Conservation (phyloP, 2,888 invertebrate genomes). For the Chirona hameri region DNA sequence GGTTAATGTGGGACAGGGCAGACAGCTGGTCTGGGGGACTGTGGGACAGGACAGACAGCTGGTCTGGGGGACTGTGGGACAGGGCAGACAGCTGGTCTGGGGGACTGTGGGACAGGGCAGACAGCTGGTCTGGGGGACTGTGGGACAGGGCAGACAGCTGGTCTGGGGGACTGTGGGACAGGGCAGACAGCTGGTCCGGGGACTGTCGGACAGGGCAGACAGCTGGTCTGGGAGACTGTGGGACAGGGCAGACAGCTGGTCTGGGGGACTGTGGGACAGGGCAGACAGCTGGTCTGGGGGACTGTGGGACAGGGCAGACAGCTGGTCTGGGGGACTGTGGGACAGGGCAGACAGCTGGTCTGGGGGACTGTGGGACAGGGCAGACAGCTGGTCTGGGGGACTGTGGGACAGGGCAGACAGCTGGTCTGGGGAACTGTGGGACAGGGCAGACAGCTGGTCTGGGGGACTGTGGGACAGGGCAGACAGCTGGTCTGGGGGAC, state of each 20-base stretch:
- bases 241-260: too few relatives aligned
- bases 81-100: conserved; percentile 33
- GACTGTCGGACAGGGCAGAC: too few relatives aligned
- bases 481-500: conserved; percentile 35
- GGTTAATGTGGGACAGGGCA: too few relatives aligned
- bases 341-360: conserved; percentile 32
- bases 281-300: conserved; percentile 34
- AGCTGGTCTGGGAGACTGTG: conserved; percentile 37
- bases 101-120: conserved; percentile 38
- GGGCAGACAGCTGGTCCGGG: conserved; percentile 38
- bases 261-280: too few relatives aligned
- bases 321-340: too few relatives aligned
- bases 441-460: conserved; percentile 38
- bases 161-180: conserved; percentile 29
- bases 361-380: conserved; percentile 38
- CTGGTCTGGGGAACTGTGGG: conserved; percentile 35
- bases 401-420: background rate
- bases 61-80: too few relatives aligned
- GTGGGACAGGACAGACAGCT: conserved; percentile 37
- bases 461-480: too few relatives aligned
- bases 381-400: background rate
- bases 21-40: conserved; percentile 35
- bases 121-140: background rate
- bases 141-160: conserved; percentile 30
- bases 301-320: conserved; percentile 38